Base-by-base conservation (phyloP, 2,113 vertebrate genomes). In the Lasiurus cinereus region DNA sequence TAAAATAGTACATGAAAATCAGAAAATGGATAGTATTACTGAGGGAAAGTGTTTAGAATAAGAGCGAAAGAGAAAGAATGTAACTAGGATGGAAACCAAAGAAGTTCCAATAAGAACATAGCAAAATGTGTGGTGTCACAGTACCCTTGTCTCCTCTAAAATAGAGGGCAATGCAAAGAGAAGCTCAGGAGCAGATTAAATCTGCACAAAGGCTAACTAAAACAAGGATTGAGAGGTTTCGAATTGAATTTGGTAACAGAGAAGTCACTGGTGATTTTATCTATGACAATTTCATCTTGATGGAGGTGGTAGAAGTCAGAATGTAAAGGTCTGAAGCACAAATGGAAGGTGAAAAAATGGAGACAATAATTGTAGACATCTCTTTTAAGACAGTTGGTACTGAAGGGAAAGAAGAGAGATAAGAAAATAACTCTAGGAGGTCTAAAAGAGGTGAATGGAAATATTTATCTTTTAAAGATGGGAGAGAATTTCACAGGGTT, bases 211-310 rank as follows among this genome's bases (percentile, higher is more conserved):
- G 39, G 43, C 50, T 79, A 90, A 56, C 70, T 43, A 48, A 50
- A 78, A 39, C 66, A 18, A 36, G 33, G 27, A n/a, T 3, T 43
- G 56, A 94, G 80, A 69, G 6, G 3, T 64, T 92, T 50, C 59
- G 50, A 31, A 31, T 2, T 93, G 43, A 62, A 46, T 80, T 70
- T 62, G 48, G 50, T 24, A 87, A 56, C 85, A 90, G 87, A 66
- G 74, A 85, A 86, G 54, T 79, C 80, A 93, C 18, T 29, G 39
- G 67, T 78, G 52, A 92, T 87, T 95, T 92, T 80, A 74, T 87
- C 84, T 39, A 43, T 36, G 72, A 48, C 46, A 66, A 50, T 83
- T 83, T 69, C 85, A 54, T 29, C 33, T 33, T 39, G 78, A 56
- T 22, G 54, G 74, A 83, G 48, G 80, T 62, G 83, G 69, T 62